Conservation (phyloP, 2,888 invertebrate species). For the Encarsia formosa region DNA sequence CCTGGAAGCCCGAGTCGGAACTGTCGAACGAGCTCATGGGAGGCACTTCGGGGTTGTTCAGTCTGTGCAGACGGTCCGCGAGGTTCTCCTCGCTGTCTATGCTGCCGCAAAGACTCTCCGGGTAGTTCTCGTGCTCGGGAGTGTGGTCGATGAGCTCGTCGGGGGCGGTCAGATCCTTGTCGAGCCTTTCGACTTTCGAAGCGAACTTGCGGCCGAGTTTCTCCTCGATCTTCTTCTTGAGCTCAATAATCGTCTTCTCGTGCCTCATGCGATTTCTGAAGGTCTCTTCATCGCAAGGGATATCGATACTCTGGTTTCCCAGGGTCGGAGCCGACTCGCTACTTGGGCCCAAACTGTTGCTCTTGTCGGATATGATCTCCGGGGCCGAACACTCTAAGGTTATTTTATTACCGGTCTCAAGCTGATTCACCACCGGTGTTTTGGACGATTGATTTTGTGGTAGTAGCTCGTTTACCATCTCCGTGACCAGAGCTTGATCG, state of each 20-base stretch:
- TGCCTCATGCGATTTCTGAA: too few relatives aligned
- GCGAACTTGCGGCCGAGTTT: conserved; percentile 8
- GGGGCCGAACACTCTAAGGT: too few relatives aligned
- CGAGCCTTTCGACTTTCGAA: background rate
- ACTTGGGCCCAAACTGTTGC: too few relatives aligned
- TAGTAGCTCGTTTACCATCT: too few relatives aligned
- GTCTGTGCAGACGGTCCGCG: background rate
- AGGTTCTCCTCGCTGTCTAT: conserved; percentile 19
- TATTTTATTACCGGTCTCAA: too few relatives aligned
- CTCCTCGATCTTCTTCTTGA: conserved; percentile 18
- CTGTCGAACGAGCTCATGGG: conserved; percentile 1
- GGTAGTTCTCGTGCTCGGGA: conserved; percentile 3
- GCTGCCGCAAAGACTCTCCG: conserved; percentile 1
- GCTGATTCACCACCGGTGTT: too few relatives aligned
- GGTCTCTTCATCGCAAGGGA: too few relatives aligned
- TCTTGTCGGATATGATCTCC: too few relatives aligned
- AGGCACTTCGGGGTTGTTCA: background rate
- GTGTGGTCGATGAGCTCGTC: background rate
- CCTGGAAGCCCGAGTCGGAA: background rate
- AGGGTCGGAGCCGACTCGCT: too few relatives aligned
- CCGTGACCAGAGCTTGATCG: too few relatives aligned
- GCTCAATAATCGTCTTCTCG: conserved; percentile 4
- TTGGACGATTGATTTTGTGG: too few relatives aligned
- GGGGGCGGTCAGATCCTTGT: background rate
- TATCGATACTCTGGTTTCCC: too few relatives aligned